Conservation (phyloP, 2,113 vertebrate genomes). For the Pitta sordida region DNA sequence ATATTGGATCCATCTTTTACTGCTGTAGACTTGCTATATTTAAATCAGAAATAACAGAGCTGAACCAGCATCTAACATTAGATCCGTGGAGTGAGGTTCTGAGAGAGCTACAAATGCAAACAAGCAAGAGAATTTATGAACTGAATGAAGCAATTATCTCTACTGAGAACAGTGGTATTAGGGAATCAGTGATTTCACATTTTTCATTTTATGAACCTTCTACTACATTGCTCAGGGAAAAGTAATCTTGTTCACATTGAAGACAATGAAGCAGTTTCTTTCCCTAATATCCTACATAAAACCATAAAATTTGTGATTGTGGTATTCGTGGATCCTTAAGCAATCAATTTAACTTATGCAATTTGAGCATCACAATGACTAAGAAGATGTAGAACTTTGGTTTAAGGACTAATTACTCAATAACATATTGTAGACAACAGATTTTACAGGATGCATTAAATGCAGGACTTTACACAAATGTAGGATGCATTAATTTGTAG, state of each 20-base stretch:
- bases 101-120: constrained; percentile 22
- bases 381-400: background rate
- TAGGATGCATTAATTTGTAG: background rate
- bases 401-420: constrained; percentile 30
- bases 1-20: background rate
- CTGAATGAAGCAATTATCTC: constrained; percentile 43
- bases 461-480: no score
- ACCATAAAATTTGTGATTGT: constrained; percentile 8
- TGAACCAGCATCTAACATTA: background rate
- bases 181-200: constrained; percentile 19
- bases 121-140: constrained; percentile 53
- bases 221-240: constrained; percentile 17
- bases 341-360: constrained; percentile 28
- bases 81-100: background rate
- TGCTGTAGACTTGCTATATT: background rate
- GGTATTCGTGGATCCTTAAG: constrained; percentile 33
- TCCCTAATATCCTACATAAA: background rate
- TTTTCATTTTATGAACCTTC: constrained; percentile 44
- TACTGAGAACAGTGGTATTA: constrained; percentile 15
- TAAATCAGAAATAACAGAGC: background rate
- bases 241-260: constrained; percentile 7
- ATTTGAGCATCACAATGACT: background rate
- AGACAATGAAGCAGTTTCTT: constrained; percentile 35
- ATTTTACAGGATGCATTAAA: background rate
- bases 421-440: background rate